Conservation (phyloP, 2,113 vertebrate genomes). For the Mesembrinibis cayennensis region DNA sequence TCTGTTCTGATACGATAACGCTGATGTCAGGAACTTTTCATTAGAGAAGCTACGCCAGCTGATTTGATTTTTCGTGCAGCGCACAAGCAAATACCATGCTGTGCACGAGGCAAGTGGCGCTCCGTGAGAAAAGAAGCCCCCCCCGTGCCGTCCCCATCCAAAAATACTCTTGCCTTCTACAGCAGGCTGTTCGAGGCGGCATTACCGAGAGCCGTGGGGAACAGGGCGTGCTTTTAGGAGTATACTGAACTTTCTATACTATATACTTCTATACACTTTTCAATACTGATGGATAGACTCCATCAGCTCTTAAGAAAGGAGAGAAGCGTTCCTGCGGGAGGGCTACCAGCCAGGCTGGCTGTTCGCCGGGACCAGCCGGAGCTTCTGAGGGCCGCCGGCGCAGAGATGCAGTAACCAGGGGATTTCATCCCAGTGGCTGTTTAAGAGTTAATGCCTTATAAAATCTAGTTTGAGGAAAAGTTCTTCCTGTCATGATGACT, state of each 20-base stretch:
- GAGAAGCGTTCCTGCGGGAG: background rate
- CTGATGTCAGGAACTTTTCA: background rate
- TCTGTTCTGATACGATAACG: background rate
- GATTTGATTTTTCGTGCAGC: background rate
- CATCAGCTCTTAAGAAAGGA: background rate
- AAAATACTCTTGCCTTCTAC: background rate
- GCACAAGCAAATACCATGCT: background rate
- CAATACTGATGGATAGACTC: background rate
- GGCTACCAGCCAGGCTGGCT: no score
- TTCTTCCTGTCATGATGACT: background rate
- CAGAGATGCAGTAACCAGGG: no score
- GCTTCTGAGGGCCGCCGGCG: background rate
- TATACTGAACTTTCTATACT: background rate
- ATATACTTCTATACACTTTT: no score
- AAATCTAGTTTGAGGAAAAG: background rate
- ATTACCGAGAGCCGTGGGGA: background rate
- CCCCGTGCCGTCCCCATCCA: background rate
- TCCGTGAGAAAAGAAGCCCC: background rate
- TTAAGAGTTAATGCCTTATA: background rate
- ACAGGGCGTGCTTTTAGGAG: background rate
- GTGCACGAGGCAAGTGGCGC: background rate
- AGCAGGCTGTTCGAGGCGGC: background rate
- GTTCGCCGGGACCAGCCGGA: background rate
- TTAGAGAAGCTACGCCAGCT: background rate
- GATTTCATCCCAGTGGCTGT: background rate